Percentiles rank a stretch among this genome's conserved stretches.
Conservation (phyloP, 2,797 vertebrate species). For the Gallinago nigripennis region DNA sequence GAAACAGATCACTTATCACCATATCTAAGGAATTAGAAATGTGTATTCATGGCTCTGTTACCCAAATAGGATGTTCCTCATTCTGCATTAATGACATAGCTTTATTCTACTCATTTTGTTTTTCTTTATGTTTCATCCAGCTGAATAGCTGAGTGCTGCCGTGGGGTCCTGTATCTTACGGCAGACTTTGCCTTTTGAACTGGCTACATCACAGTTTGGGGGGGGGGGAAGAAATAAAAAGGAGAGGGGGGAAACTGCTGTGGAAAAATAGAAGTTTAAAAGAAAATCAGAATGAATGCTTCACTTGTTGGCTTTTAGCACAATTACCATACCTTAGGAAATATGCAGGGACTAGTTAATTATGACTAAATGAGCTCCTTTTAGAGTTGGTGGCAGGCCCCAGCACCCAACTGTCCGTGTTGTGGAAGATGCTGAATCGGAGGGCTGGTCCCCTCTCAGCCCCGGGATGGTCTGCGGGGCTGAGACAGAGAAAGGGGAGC, state of each 20-base stretch:
- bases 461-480: constrained; percentile 65
- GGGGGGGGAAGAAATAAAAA: neutral
- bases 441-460: constrained; percentile 73
- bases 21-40: constrained; percentile 36
- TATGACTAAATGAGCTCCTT: constrained; percentile 79
- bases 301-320: constrained; percentile 80
- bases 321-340: constrained; percentile 79
- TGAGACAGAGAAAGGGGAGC: constrained; percentile 77
- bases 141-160: constrained; percentile 42
- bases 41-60: constrained; percentile 29
- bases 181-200: constrained; percentile 64
- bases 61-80: constrained; percentile 24
- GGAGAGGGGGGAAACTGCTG: neutral
- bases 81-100: constrained; percentile 20
- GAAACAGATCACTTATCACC: constrained; percentile 20
- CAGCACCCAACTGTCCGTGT: constrained; percentile 75
- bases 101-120: constrained; percentile 39
- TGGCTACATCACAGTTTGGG: constrained; percentile 44
- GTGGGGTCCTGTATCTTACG: neutral
- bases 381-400: constrained; percentile 71
- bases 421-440: constrained; percentile 77
- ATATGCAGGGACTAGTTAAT: constrained; percentile 81
- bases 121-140: constrained; percentile 38
- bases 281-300: constrained; percentile 74
- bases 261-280: constrained; percentile 62